Evolutionary conservation across 2,113 vertebrate genomes (phyloP).

Genomic region (Aptenodytes forsteri): DNA sequence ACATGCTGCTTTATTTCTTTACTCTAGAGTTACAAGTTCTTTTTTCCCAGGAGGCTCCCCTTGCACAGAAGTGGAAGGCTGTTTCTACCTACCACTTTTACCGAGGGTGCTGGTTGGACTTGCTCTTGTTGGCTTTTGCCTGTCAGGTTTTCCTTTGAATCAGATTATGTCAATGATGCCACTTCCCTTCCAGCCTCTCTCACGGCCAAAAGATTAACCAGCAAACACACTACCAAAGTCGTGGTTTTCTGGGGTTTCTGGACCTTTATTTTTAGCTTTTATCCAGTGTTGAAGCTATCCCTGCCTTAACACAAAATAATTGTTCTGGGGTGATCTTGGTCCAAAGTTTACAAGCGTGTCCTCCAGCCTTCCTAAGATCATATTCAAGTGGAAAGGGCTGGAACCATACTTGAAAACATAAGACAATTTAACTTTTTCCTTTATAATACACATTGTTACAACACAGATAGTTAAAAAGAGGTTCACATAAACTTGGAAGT

Average conservation of each 20-base stretch:
- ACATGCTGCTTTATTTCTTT: background rate
- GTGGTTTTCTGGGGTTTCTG: background rate
- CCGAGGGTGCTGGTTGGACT: rapidly evolving
- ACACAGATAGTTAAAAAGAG: background rate
- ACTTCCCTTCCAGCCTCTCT: background rate
- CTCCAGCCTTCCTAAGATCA: background rate
- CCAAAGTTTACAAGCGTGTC: background rate
- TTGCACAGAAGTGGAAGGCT: background rate
- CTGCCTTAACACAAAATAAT: background rate
- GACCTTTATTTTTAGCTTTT: background rate
- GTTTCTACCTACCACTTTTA: background rate
- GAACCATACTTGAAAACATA: background rate
- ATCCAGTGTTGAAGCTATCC: background rate
- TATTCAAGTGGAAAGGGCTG: background rate
- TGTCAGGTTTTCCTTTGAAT: background rate
- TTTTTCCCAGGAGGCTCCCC: background rate
- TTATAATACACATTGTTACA: background rate
- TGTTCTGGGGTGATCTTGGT: background rate
- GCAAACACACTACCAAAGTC: background rate
- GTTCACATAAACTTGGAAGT: background rate
- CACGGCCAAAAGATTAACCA: background rate
- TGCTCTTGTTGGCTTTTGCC: background rate
- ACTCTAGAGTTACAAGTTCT: background rate
- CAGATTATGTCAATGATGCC: background rate
- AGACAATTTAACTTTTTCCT: background rate